Conservation (phyloP, 1,140 invertebrate genomes). For the Drosophila oshimai region DNA sequence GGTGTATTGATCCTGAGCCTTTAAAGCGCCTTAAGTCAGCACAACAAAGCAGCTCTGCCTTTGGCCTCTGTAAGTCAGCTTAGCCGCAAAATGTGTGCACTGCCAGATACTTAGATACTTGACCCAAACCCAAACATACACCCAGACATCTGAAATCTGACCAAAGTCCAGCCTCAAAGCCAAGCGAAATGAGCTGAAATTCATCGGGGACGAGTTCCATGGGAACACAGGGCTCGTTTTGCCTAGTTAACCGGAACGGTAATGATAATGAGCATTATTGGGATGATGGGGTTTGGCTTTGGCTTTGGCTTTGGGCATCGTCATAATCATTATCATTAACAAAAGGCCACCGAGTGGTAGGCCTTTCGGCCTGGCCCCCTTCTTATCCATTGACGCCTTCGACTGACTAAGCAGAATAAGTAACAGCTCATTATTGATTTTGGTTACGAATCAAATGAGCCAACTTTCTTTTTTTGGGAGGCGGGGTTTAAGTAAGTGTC, state of each 20-base stretch:
- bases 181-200: conserved; percentile 49
- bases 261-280: conserved; percentile 42
- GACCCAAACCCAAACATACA: conserved; percentile 17
- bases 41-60: conserved; percentile 5
- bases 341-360: conserved; percentile 14
- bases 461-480: conserved; percentile 3
- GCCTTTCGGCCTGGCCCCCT: too few relatives aligned
- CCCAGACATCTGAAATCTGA: conserved; percentile 16
- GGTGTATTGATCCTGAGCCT: conserved; percentile 29
- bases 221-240: background rate
- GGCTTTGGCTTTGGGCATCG: too few relatives aligned
- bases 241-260: conserved; percentile 21
- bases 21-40: conserved; percentile 52
- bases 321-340: conserved; percentile 38
- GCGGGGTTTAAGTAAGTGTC: background rate
- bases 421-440: conserved; percentile 53
- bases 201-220: conserved; percentile 26
- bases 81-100: conserved; percentile 37
- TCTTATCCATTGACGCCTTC: conserved; percentile 2
- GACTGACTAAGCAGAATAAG: conserved; percentile 53
- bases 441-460: conserved; percentile 39
- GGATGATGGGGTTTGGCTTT: conserved; percentile 3
- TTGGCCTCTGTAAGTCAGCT: conserved; percentile 38
- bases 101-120: conserved; percentile 22
- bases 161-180: conserved; percentile 34